Evolutionary conservation across 2,888 invertebrate genomes (phyloP).

Genomic region (Sceliomorpha sp.): DNA sequence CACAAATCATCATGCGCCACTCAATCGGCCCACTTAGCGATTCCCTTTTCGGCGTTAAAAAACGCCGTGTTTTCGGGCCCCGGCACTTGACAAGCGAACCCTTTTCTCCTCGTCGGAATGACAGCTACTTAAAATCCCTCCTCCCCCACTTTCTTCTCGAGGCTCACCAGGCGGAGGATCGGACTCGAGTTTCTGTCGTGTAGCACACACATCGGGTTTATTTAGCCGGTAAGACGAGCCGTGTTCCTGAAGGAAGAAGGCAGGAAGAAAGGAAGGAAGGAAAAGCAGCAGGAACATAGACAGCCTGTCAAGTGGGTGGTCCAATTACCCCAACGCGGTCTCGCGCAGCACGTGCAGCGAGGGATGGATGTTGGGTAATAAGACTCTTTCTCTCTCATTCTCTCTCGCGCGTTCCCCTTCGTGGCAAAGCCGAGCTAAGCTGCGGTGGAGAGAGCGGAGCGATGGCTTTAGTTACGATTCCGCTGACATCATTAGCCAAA

Average conservation of each 20-base stretch:
- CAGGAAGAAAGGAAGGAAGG: constrained; percentile 46
- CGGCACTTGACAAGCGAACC: constrained; percentile 30
- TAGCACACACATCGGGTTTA: constrained; percentile 53
- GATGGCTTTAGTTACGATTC: constrained; percentile 78
- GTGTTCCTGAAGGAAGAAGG: constrained; percentile 24
- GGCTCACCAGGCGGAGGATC: constrained; percentile 18
- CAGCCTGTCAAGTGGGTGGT: constrained; percentile 75
- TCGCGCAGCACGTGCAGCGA: constrained; percentile 74
- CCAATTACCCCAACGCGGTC: too few relatives aligned
- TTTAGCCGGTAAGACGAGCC: constrained; percentile 56
- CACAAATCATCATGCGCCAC: constrained; percentile 31
- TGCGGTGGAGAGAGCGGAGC: constrained; percentile 50
- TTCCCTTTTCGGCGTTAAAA: constrained; percentile 35
- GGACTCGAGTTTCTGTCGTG: constrained; percentile 44
- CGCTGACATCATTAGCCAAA: constrained; percentile 81
- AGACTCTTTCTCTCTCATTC: constrained; percentile 69
- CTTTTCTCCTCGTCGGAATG: constrained; percentile 32
- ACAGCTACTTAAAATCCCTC: constrained; percentile 40
- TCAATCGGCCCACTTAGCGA: constrained; percentile 25
- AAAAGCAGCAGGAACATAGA: constrained; percentile 27
- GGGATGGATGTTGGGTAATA: constrained; percentile 72
- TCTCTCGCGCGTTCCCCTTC: too few relatives aligned
- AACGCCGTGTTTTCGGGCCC: constrained; percentile 12
- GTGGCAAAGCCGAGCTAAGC: constrained; percentile 56
- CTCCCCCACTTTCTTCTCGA: too few relatives aligned